Evolutionary conservation across 1,140 invertebrate genomes (phyloP).

Genomic region (Zelostemma sp.): DNA sequence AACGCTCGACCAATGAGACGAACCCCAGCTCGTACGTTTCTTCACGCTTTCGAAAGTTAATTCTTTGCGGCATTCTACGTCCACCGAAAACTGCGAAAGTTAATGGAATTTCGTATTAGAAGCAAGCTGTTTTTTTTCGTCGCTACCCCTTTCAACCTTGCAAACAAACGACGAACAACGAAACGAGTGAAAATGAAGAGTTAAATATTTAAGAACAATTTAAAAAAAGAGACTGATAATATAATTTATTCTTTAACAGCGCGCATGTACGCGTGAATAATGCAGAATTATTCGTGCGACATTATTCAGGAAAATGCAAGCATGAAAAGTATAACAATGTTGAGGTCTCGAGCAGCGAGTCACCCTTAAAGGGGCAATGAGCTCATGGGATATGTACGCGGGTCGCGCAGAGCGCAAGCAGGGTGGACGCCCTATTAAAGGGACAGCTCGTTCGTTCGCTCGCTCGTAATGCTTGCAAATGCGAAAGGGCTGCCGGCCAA

Average conservation of each 20-base stretch:
- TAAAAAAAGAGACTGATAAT: not conserved
- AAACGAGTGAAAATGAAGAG: not conserved
- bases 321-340: constrained; percentile 37
- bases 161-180: not conserved
- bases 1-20: constrained; percentile 15
- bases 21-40: not conserved
- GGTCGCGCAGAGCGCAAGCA: constrained; percentile 6
- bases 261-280: constrained; percentile 22
- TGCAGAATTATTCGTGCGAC: constrained; percentile 28
- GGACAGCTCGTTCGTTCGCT: constrained; percentile 33
- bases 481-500: constrained; percentile 28
- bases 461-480: too few species aligned
- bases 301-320: constrained; percentile 32
- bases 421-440: constrained; percentile 45
- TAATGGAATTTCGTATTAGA: not conserved
- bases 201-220: not conserved
- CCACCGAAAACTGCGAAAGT: not conserved
- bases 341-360: constrained; percentile 39
- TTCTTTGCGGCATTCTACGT: not conserved
- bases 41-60: constrained; percentile 34
- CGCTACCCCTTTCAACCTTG: not conserved
- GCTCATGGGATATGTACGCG: constrained; percentile 11
- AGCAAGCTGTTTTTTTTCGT: not conserved
- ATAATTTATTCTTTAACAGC: not conserved
- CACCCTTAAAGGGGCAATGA: constrained; percentile 39